phyloP scores from a whole-genome alignment of 37 sponge, comb jelly and placozoan genomes.

The Haliclona indistincta region DNA sequence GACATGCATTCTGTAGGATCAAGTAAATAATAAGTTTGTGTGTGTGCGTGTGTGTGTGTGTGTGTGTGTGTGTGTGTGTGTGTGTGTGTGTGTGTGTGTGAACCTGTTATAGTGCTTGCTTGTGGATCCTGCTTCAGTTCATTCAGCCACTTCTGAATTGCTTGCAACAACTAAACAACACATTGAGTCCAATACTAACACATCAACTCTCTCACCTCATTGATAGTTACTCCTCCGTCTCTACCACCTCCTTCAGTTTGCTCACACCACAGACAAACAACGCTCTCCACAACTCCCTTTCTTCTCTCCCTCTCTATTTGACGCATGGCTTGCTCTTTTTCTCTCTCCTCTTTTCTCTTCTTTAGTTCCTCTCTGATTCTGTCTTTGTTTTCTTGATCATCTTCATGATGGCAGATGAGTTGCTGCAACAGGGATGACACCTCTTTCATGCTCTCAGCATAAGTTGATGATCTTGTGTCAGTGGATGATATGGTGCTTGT shows the following conservation, averaged over 20 bases:
- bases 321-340: neutral
- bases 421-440: neutral
- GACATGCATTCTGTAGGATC: too few species aligned
- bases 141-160: neutral
- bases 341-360: neutral
- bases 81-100: conserved; percentile 41
- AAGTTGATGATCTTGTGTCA: neutral
- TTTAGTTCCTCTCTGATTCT: neutral
- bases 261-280: neutral
- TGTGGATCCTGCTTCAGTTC: neutral
- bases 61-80: conserved; percentile 42
- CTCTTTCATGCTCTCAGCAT: conserved; percentile 8
- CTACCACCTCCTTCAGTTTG: conserved; percentile 1
- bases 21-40: too few species aligned
- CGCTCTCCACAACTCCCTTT: conserved; percentile 1
- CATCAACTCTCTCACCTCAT: neutral
- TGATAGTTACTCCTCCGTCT: neutral
- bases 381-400: neutral
- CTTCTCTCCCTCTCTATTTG: conserved; percentile 1
- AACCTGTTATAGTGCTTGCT: conserved; percentile 12
- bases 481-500: neutral
- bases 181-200: neutral
- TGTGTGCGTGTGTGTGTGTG: too few species aligned
- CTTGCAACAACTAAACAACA: neutral
- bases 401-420: neutral